These are phyloP conservation scores for Mus spretus DNA, from an alignment of 2,797 vertebrate genomes.

Conservation along the genomic window DNA sequence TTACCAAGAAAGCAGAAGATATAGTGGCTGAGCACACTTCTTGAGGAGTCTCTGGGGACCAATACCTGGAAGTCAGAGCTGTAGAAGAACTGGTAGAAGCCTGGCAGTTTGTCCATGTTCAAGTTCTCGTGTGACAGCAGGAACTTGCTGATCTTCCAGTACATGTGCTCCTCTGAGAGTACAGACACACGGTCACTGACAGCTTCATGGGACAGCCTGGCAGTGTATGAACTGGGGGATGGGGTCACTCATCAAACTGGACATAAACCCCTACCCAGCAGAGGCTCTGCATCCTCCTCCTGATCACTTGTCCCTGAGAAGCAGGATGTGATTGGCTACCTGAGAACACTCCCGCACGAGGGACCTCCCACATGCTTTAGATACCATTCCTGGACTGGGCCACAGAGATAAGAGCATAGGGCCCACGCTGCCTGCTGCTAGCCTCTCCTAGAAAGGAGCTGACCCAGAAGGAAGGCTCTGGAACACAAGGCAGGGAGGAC, in stretches of 20 bases:
- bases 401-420: neutral
- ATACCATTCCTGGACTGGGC: neutral
- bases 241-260: neutral
- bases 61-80: constrained; percentile 96
- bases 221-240: neutral
- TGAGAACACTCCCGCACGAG: fast-evolving
- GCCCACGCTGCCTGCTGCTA: neutral
- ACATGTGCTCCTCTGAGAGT: constrained; percentile 96
- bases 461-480: neutral
- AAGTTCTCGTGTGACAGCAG: constrained; percentile 95
- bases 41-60: neutral
- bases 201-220: neutral
- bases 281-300: neutral
- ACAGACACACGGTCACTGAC: neutral
- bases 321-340: neutral
- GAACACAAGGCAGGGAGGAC: neutral
- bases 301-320: neutral
- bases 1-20: fast-evolving
- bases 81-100: constrained; percentile 97
- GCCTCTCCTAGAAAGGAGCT: neutral
- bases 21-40: fast-evolving
- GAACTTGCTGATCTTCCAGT: constrained; percentile 94
- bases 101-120: constrained; percentile 94
- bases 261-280: fast-evolving
- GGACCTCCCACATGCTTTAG: no score